Base-by-base conservation (phyloP, 2,113 vertebrate genomes). In the Xiphorhynchus elegans region DNA sequence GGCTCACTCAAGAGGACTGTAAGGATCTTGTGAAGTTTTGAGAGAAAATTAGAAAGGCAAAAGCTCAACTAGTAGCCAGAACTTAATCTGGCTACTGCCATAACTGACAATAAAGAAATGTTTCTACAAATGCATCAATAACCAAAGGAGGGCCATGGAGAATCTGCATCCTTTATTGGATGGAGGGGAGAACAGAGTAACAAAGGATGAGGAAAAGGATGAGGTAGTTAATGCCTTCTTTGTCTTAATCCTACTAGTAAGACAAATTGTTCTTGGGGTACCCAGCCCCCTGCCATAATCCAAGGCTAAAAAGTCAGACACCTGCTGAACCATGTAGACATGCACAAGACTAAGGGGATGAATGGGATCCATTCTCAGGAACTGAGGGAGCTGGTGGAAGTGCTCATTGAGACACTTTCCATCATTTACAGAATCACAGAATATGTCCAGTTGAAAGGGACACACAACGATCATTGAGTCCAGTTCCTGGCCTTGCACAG, bases 231-330 rank as follows among this genome's bases (percentile, higher is more conserved):
- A 37, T 29, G 13, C 26, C 6, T 60, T 33, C 49, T 74, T 73
- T 73, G 26, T 31, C 19, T 67, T 16, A 17, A 35, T n/a, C 18
- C 58, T 40, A 37, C 42, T 13, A 66, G 13, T 49, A 19, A 37
- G 10, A 53, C 11, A 52, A 52, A 1, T 55, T 59, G 8, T 64
- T 35, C 17, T 63, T 14, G 2, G 13, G 23, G 9, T 55, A 44
- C 19, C 11, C 40, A 40, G 3, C 1, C 17, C n/a, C 10, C 39
- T 39, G 7, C 15, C 40, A 14, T 8, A 44, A 50, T 35, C 35
- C 20, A 67, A 60, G 42, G 0, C 0, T 12, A 84, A 64, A 53
- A 31, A 3, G 7, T 64, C 24, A 75, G 17, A 0, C 7, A 44
- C 50, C 14, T 84, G 12, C 29, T 49, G 16, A 3, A 26, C 13